These are phyloP conservation scores for Drosophila prosaltans DNA, from an alignment of 1,140 invertebrate genomes.

Conservation along the genomic window DNA sequence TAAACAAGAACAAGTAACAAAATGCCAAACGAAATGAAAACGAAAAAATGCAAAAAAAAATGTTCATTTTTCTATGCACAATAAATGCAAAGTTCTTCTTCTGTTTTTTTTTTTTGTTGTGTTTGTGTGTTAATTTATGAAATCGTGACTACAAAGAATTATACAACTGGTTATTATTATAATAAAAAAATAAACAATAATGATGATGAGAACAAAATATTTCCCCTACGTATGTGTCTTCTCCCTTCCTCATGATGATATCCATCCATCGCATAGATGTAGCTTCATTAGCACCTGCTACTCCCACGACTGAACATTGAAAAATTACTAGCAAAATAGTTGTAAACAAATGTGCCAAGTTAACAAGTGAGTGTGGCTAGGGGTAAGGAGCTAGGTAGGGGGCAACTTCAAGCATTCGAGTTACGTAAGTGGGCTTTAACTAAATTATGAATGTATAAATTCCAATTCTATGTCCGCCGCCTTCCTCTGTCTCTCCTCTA, in stretches of 20 bases:
- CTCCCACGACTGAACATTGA: constrained; percentile 16
- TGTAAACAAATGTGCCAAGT: constrained; percentile 20
- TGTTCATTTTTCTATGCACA: not conserved
- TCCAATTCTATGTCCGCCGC: not conserved
- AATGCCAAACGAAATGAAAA: not conserved
- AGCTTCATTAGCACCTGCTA: constrained; percentile 19
- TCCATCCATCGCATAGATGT: constrained; percentile 2
- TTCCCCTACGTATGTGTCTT: too few species aligned
- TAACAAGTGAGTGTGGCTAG: constrained; percentile 1
- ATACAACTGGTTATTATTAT: constrained; percentile 12
- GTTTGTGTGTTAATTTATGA: constrained; percentile 3
- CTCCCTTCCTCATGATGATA: not conserved
- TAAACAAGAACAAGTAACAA: not conserved
- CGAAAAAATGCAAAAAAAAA: not conserved
- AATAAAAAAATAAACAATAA: not conserved
- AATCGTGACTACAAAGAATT: constrained; percentile 16
- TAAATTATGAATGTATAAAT: constrained; percentile 14
- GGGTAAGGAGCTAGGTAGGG: not conserved
- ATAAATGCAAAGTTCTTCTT: too few species aligned
- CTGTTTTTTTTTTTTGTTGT: too few species aligned
- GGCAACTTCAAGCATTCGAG: not conserved
- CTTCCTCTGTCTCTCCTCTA: not conserved
- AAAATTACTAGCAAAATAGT: constrained; percentile 18
- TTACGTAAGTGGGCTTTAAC: constrained; percentile 10
- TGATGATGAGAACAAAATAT: not conserved